Evolutionary conservation across 2,888 invertebrate genomes (phyloP).

Genomic region (Napeogenes sylphis): DNA sequence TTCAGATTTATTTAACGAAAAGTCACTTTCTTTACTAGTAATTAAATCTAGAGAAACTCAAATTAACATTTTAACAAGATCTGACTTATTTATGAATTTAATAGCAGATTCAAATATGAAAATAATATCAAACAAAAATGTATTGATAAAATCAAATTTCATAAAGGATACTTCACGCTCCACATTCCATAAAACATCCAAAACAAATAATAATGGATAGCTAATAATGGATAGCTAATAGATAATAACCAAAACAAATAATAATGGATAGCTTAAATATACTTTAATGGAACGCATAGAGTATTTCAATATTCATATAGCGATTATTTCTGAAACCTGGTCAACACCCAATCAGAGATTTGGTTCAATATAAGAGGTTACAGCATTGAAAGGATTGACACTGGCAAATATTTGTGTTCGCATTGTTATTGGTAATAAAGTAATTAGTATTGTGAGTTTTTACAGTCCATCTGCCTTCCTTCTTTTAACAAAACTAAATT

Average conservation of each 20-base stretch:
- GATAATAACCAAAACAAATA: no score
- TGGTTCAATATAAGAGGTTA: constrained; percentile 13
- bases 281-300: no score
- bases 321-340: neutral
- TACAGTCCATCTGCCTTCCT: constrained; percentile 13
- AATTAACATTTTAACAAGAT: constrained; percentile 9
- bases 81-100: constrained; percentile 8
- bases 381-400: constrained; percentile 2
- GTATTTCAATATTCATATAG: no score
- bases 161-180: no score
- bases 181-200: no score
- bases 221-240: no score
- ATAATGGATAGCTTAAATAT: no score
- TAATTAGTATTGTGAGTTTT: constrained; percentile 14
- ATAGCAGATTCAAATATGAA: constrained; percentile 13
- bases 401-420: constrained; percentile 9
- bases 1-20: constrained; percentile 13
- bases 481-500: constrained; percentile 12
- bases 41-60: constrained; percentile 2
- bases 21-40: constrained; percentile 8
- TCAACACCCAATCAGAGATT: neutral
- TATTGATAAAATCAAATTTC: neutral
- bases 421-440: no score
- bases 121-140: constrained; percentile 3
- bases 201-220: no score